Evolutionary conservation across 2,113 vertebrate species (phyloP).

Genomic region (Tenebrosternarchus preto): DNA sequence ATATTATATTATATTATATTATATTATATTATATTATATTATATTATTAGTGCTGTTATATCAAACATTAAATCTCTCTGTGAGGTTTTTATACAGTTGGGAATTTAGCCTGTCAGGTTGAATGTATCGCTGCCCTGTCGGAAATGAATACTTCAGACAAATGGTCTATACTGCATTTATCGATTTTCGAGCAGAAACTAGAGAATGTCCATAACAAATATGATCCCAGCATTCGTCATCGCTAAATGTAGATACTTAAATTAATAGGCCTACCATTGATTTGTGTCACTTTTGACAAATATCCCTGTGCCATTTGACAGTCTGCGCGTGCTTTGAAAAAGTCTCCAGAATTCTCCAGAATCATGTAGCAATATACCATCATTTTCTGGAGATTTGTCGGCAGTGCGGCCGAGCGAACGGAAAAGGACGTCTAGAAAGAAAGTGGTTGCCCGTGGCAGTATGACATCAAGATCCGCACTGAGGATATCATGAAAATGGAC

Average conservation of each 20-base stretch:
- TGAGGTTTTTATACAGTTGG: too few relatives aligned
- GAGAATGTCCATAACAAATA: slow-evolving; percentile 7
- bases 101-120: neutral
- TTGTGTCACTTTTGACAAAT: slow-evolving; percentile 24
- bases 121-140: neutral
- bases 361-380: neutral
- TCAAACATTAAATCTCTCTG: too few relatives aligned
- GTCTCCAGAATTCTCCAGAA: neutral
- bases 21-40: too few relatives aligned
- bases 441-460: too few relatives aligned
- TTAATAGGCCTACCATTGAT: slow-evolving; percentile 14
- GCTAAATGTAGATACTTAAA: slow-evolving; percentile 20
- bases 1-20: too few relatives aligned
- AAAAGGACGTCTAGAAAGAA: too few relatives aligned
- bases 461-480: too few relatives aligned
- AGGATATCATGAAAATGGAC: too few relatives aligned
- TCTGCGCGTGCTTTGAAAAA: slow-evolving; percentile 10
- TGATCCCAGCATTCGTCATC: slow-evolving; percentile 23
- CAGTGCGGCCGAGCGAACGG: too few relatives aligned
- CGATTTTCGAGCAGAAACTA: neutral
- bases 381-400: neutral
- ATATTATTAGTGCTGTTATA: too few relatives aligned
- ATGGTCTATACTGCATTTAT: neutral
- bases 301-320: neutral
- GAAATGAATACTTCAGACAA: neutral